Base-by-base conservation (phyloP, 2,888 invertebrate species). In the Nomada hirtipes region DNA sequence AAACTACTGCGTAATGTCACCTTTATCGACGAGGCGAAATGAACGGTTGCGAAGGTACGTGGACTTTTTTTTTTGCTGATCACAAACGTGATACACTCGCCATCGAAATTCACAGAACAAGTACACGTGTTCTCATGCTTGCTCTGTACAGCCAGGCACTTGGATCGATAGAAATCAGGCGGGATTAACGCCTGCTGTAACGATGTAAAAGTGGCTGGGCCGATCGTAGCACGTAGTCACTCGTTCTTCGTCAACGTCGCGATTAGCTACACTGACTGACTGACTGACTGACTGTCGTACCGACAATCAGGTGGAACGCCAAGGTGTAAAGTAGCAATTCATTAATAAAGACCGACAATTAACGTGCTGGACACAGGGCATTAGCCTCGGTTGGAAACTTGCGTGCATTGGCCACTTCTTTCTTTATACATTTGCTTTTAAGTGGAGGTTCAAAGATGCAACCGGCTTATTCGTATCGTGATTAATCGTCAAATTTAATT, bases 201-300 rank as follows among this genome's bases (percentile, higher is more conserved):
- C 73, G 68, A 77, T 61, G 78, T 73, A 88, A 88, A 87, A 88
- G 86, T 86, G 82, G 75, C 63, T 55, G 36, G 36, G 36, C 36
- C 36, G 36, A 36, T 67, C 67, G 80, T 75, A 71, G 72, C 76
- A 57, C 20, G 75, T 59, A 73, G 63, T 72, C 85, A 82, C 84
- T 89, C 87, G 85, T 65, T 90, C 90, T 89, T 90, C 87, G 86
- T 89, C 90, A 90, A 90, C 77, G 88, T 90, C 87, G 75, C 72
- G 76, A 83, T 68, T 77, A 74, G 69, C 79, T 61, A 64, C 81
- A 81, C 82, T 68, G 68, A 73, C 76, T 72, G 70, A 86, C 59
- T 29, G 70, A 20, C 50, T 13, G 60, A 10, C 60, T 15, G 60
- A 47, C 60, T 76, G 86, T 79, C 75, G 77, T 76, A 69, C 29